Evolutionary conservation across 2,113 vertebrate genomes (phyloP), one percentile per base, ranked within the genome.

Genomic region (Serilophus lunatus): DNA sequence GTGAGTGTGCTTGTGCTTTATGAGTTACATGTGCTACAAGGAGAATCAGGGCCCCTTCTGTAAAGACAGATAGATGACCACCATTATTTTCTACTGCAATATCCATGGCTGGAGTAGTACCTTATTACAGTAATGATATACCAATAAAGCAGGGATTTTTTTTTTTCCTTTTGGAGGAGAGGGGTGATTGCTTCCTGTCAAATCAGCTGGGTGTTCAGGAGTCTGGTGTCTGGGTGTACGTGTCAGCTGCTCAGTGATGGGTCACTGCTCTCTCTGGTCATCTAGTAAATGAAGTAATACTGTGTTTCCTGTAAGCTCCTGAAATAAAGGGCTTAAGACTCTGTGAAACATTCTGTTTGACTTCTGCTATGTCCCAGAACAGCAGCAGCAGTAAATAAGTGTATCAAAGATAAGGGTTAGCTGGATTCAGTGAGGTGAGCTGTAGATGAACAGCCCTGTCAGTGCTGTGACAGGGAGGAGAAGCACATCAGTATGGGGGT

Each of bases 161-260:
- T n/a, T 44, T 75, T 63, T 91, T 90, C 5, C 4, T 44, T 9
- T 49, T 2, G 1, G 29, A 66, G 35, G 18, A 63, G 35, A 36
- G 16, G 29, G 10, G 6, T 5, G 2, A 12, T 68, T 7, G 1
- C 24, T 29, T 31, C 22, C 18, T 69, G 18, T 42, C 31, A 3
- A 33, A 17, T 61, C 20, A 31, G 16, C 18, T 1, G 4, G 19
- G 14, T 1, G 1, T 49, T 57, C 15, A 13, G 50, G 0, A 0
- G 12, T 18, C 5, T 18, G 22, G 7, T 77, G 44, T 9, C 64
- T 59, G 19, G 3, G 36, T 33, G 26, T 22, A 15, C 4, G 3
- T 5, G 13, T 69, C 35, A 49, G 50, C 57, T 66, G 36, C 47
- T 93, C 22, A 13, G n/a, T 18, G 29, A 7, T 1, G 7, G 29